These are phyloP conservation scores for Zoroaster sp. DNA, from an alignment of 53 echinoderm and acorn worm species.

Conservation along the genomic window DNA sequence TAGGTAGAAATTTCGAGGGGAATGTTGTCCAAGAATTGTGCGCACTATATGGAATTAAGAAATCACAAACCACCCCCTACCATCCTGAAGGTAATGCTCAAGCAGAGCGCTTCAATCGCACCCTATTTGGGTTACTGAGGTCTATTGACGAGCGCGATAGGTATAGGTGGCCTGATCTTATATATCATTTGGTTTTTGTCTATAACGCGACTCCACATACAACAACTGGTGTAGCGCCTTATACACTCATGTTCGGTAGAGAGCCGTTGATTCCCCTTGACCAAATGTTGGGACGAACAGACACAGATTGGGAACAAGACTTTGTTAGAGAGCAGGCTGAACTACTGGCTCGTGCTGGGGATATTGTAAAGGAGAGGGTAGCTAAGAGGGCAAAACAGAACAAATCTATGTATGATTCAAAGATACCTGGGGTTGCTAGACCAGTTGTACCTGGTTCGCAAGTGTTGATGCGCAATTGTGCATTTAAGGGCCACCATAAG, in stretches of 20 bases:
- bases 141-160: not conserved
- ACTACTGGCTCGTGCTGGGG: not conserved
- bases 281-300: not conserved
- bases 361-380: not conserved
- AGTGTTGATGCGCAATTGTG: slow-evolving; percentile 48
- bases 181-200: not conserved
- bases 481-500: slow-evolving; percentile 65
- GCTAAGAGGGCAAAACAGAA: not conserved
- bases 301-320: not conserved
- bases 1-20: slow-evolving; percentile 77
- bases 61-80: slow-evolving; percentile 22
- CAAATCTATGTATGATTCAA: not conserved
- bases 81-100: slow-evolving; percentile 27
- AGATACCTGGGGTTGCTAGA: not conserved
- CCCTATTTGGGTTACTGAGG: not conserved
- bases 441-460: slow-evolving; percentile 14
- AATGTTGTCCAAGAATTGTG: slow-evolving; percentile 47
- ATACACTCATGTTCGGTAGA: not conserved
- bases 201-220: slow-evolving; percentile 16
- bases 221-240: slow-evolving; percentile 1
- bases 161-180: not conserved
- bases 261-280: slow-evolving; percentile 15
- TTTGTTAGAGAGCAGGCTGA: not conserved
- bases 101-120: slow-evolving; percentile 29
- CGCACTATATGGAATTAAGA: slow-evolving; percentile 8